These are phyloP conservation scores for Uloborus diversus DNA, from an alignment of 1,140 invertebrate species.

Conservation along the genomic window DNA sequence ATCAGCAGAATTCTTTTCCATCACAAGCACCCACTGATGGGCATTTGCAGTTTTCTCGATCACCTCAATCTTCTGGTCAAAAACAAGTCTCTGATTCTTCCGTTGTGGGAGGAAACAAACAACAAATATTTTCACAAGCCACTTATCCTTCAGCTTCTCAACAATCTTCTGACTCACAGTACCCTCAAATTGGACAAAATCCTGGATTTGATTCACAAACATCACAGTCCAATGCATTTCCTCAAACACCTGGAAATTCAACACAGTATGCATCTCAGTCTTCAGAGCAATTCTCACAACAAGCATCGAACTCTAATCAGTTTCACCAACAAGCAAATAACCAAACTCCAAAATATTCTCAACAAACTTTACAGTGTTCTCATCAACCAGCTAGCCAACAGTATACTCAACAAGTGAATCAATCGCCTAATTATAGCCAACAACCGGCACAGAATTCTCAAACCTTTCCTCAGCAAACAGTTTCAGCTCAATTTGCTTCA, in stretches of 20 bases:
- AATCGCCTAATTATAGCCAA: conserved; percentile 1
- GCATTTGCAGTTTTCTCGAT: conserved; percentile 19
- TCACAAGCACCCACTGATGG: background rate
- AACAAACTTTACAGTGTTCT: conserved; percentile 22
- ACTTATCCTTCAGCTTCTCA: conserved; percentile 22
- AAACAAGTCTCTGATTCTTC: conserved; percentile 26
- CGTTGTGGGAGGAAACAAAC: conserved; percentile 6
- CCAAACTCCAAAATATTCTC: conserved; percentile 12
- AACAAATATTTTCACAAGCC: background rate
- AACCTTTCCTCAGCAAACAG: background rate
- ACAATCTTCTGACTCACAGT: conserved; percentile 26
- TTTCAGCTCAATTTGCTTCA: no score
- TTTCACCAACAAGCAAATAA: conserved; percentile 10
- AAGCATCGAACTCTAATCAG: background rate
- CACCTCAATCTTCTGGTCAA: background rate
- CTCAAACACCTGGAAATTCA: no score
- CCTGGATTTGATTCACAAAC: background rate
- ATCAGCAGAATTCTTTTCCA: conserved; percentile 2
- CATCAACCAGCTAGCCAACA: background rate
- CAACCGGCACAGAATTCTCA: background rate
- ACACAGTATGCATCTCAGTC: background rate
- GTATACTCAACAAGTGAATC: conserved; percentile 13
- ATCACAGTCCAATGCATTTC: conserved; percentile 8
- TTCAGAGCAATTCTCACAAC: background rate
- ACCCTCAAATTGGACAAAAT: conserved; percentile 3